These are phyloP conservation scores for Todiramphus saurophagus DNA, from an alignment of 2,113 vertebrate genomes.

Conservation along the genomic window DNA sequence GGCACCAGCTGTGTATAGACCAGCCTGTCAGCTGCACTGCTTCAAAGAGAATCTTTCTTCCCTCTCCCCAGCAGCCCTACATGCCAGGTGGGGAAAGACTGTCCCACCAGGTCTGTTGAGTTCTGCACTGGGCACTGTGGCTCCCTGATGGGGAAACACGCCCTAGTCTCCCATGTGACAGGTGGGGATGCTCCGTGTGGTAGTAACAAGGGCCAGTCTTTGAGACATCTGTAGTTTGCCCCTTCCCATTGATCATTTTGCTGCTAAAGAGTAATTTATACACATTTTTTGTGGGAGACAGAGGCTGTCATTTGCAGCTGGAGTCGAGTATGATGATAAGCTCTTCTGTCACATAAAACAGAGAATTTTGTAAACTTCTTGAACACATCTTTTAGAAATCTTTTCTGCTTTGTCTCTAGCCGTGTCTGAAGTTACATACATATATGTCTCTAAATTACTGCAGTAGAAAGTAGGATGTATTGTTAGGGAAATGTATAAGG, in stretches of 20 bases:
- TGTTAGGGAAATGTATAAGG: not conserved
- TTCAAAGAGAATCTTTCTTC: not conserved
- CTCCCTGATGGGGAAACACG: not conserved
- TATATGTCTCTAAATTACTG: not conserved
- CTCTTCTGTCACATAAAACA: not conserved
- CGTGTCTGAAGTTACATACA: not conserved
- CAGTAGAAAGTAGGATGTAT: not conserved
- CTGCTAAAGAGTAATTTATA: not conserved
- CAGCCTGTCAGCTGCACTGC: rapidly evolving
- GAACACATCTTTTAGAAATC: not conserved
- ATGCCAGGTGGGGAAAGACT: not conserved
- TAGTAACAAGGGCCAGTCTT: not conserved
- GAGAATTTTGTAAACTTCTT: not conserved
- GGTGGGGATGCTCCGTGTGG: rapidly evolving
- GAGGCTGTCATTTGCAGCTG: not conserved
- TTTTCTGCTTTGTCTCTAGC: not conserved
- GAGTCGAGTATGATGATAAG: not conserved
- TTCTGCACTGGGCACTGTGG: rapidly evolving
- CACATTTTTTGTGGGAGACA: not conserved
- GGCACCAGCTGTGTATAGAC: not conserved
- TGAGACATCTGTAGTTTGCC: not conserved
- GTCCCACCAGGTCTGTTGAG: not conserved
- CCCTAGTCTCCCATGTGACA: rapidly evolving
- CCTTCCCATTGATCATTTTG: not conserved
- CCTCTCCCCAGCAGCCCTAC: not conserved